phyloP scores from a whole-genome alignment of 2,888 invertebrate genomes.

The Stenodera caucasica region DNA sequence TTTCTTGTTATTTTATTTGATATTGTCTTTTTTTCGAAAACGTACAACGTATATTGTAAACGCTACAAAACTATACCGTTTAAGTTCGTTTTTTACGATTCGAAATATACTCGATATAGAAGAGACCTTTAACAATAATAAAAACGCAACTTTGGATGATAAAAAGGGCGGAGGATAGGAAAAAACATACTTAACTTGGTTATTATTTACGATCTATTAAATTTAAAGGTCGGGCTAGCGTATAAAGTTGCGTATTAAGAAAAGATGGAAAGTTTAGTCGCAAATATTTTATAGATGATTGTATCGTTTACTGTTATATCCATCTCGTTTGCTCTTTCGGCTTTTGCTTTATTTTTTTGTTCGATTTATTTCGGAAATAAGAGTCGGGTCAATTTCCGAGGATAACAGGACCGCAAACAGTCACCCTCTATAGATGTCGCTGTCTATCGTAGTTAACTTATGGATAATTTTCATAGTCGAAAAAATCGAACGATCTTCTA shows the following conservation, averaged over 20 bases:
- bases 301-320: neutral
- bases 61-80: neutral
- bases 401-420: constrained; percentile 22
- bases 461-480: constrained; percentile 45
- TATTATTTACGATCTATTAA: constrained; percentile 31
- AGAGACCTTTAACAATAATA: too few relatives aligned
- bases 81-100: neutral
- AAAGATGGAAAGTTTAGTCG: constrained; percentile 20
- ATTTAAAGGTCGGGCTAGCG: constrained; percentile 17
- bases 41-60: neutral
- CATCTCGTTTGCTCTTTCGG: neutral
- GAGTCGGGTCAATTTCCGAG: constrained; percentile 35
- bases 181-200: constrained; percentile 24
- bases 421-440: constrained; percentile 41
- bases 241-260: constrained; percentile 20
- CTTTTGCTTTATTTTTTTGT: constrained; percentile 28
- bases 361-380: constrained; percentile 35
- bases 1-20: neutral
- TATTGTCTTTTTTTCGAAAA: neutral
- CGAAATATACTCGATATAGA: neutral
- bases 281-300: constrained; percentile 25
- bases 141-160: neutral
- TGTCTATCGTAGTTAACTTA: constrained; percentile 39
- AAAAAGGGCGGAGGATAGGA: too few relatives aligned
- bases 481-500: too few relatives aligned